Base-by-base conservation (phyloP, 2,113 vertebrate genomes). In the Tyto alba region DNA sequence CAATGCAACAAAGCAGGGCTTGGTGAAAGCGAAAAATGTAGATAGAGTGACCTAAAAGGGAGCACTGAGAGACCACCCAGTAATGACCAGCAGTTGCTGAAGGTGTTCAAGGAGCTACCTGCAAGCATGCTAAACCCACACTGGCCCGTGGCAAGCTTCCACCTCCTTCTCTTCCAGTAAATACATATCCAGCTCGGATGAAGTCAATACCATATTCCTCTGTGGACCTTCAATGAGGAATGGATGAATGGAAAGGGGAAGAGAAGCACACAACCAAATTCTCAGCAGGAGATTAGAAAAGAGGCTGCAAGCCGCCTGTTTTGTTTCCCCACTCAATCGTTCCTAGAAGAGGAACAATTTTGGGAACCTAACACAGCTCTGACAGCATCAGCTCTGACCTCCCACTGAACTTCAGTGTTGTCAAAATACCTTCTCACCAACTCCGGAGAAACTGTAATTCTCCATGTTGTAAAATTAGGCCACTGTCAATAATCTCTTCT, bases 261-360 rank as follows among this genome's bases (percentile, higher is more conserved):
- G 38, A 66, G 55, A 74, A 78, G 22, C 17, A 50, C 5, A 6
- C 5, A 50, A 14, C 14, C 8, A n/a, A 38, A 34, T 17, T 10
- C 59, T 69, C 48, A 17, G 9, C 25, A 62, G 66, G 11, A 66
- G 55, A 4, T 20, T 17, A 38, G 30, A 57, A 29, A 56, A 71
- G 13, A 20, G 8, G 27, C 18, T 63, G 17, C n/a, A 53, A 75
- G 15, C 4, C 1, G 2, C 20, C 2, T 8, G 3, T 11, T 66
- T 52, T 38, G 34, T 34, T 60, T 74, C 47, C 26, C 32, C 15
- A 10, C 36, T 17, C 2, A 3, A 25, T 8, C 0, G 0, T 59
- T 88, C 38, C 67, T 63, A 10, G 67, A 57, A 67, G n/a, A 57
- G 30, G 16, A 62, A 41, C 3, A 17, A 23, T 63, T 14, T 89